Evolutionary conservation across 2,797 vertebrate genomes (phyloP).

Genomic region (Cossypha caffra): DNA sequence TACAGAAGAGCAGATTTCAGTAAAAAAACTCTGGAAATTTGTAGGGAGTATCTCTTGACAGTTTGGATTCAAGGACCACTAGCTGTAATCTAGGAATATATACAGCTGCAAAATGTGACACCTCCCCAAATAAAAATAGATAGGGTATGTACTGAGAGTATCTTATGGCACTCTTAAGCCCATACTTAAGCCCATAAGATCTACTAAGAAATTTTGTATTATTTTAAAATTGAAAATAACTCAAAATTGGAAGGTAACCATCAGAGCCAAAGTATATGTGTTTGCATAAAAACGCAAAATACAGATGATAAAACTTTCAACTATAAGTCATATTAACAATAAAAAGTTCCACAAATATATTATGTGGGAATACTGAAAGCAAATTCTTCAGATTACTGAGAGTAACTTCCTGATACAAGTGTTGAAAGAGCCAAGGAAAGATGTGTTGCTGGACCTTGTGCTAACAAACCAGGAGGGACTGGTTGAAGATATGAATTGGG

Average conservation of each 20-base stretch:
- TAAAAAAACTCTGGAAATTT: not conserved
- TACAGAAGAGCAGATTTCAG: not conserved
- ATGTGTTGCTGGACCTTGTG: not conserved
- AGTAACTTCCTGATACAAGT: not conserved
- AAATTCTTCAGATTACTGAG: not conserved
- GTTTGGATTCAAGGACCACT: not conserved
- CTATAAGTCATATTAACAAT: not conserved
- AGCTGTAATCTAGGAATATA: not conserved
- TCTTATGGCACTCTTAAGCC: not conserved
- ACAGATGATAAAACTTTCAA: not conserved
- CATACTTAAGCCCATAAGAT: too few relatives aligned
- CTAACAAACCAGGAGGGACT: too few relatives aligned
- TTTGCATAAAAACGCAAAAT: not conserved
- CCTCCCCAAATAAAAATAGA: not conserved
- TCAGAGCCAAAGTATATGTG: rapidly evolving
- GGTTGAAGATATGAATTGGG: not conserved
- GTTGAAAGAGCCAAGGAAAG: not conserved
- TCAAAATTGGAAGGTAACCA: not conserved
- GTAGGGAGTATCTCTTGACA: not conserved
- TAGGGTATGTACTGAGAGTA: not conserved
- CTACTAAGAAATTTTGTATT: not conserved
- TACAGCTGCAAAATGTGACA: not conserved
- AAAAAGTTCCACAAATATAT: not conserved
- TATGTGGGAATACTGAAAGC: not conserved
- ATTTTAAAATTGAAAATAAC: not conserved